Base-by-base conservation (phyloP, 2,113 vertebrate species). In the Silurus meridionalis region DNA sequence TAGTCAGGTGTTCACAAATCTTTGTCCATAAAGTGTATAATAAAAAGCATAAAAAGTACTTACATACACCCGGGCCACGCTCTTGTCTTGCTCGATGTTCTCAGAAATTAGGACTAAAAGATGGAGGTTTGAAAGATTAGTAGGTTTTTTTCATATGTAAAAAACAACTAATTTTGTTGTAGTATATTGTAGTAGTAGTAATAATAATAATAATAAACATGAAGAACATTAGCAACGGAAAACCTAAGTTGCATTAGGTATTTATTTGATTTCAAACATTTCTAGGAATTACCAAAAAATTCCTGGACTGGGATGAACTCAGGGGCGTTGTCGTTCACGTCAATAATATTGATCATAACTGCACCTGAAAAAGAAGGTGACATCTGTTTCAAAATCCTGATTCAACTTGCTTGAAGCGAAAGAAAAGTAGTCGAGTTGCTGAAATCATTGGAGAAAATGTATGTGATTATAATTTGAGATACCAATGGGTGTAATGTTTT, bases 321-420 rank as follows among this genome's bases (percentile, higher is more conserved):
- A 0, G 98, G 98, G 0, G 53, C 0, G 0, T 99, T 97, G 95
- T 99, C 98, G 17, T 99, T 99, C 83, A 95, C 90, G 67, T 99
- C 98, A 10, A 52, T 28, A 5, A 99, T 97, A 82, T 92, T 71
- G 87, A 99, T 96, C 58, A 77, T 91, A 88, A 98, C 92, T 79
- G 25, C 0, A 58, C 91, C 95, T 96, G 89, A 25, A 88, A 91
- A 85, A 72, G 9, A 5, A 3, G 25, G 61, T 48, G 4, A 83
- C 13, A 48, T 67, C 28, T 3, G 11, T 37, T 37, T 72, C 55
- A 80, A 13, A 28, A 87, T 90, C 86, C 3, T 23, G 75, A 80
- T 37, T 6, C 2, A 37, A 14, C 8, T 25, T 60, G 9, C 9
- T 11, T 17, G 55, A 10, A 28, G 15, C 28, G 81, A 71, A 69